Percentiles rank a stretch among this genome's conserved stretches.
Conservation (phyloP, 2,888 invertebrate genomes). For the Prosopocoilus inquinatus region DNA sequence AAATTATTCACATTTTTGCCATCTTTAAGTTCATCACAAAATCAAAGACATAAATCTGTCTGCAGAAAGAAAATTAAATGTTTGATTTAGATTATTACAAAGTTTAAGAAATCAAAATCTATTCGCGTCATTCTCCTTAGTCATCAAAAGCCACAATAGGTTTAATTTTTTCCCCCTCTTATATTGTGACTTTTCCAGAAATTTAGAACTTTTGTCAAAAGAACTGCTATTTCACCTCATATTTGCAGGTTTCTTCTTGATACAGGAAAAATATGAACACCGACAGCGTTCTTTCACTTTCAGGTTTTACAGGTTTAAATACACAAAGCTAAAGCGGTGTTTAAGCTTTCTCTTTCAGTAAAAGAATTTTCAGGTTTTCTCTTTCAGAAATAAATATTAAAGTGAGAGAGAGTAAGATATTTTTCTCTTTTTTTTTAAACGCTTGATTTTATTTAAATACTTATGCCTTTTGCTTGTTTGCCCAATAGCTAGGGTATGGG, state of each 20-base stretch:
- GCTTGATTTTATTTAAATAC: constrained; percentile 14
- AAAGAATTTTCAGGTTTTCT: constrained; percentile 7
- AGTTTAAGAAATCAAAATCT: too few relatives aligned
- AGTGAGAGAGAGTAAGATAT: neutral
- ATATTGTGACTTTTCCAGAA: too few relatives aligned
- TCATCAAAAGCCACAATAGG: too few relatives aligned
- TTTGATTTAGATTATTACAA: too few relatives aligned
- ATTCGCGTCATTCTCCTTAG: too few relatives aligned
- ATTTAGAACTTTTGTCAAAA: too few relatives aligned
- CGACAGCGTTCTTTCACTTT: neutral
- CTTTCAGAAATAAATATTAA: constrained; percentile 8
- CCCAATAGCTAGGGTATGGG: constrained; percentile 52
- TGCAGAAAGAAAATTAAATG: too few relatives aligned
- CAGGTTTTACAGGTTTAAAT: neutral
- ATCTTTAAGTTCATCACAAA: constrained; percentile 7
- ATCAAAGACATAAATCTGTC: neutral
- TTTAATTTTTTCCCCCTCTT: too few relatives aligned
- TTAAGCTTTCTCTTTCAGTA: neutral
- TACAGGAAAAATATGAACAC: too few relatives aligned
- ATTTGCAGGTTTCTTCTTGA: too few relatives aligned
- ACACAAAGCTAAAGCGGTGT: too few relatives aligned
- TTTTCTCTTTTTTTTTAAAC: constrained; percentile 5
- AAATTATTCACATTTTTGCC: constrained; percentile 9
- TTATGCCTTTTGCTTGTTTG: constrained; percentile 45
- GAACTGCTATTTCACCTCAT: too few relatives aligned